A percentile compares a stretch with the other conserved stretches of the same genome.
phyloP scores from a whole-genome alignment of 1,140 invertebrate species.

The Euwallacea fornicatus region DNA sequence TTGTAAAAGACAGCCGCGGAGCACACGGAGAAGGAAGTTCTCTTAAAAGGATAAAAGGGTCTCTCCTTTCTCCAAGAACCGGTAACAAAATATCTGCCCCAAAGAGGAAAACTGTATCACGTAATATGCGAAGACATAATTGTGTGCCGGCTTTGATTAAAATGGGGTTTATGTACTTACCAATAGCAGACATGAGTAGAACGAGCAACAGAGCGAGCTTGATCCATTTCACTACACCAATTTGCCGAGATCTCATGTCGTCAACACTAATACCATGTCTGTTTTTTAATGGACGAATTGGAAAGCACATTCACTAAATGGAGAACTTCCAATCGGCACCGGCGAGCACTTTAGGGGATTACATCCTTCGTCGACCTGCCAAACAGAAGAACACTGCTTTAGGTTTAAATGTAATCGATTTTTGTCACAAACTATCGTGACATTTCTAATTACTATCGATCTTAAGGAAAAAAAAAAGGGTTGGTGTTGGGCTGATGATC shows the following conservation, averaged over 20 bases:
- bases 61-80: not conserved
- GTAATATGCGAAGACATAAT: not conserved
- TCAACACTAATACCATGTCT: slow-evolving; percentile 46
- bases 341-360: slow-evolving; percentile 23
- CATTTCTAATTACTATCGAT: too few species aligned
- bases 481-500: too few species aligned
- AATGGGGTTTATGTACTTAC: slow-evolving; percentile 32
- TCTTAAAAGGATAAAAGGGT: slow-evolving; percentile 4
- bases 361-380: slow-evolving; percentile 28
- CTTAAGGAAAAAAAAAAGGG: too few species aligned
- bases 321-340: slow-evolving; percentile 34
- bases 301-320: slow-evolving; percentile 42
- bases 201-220: slow-evolving; percentile 40
- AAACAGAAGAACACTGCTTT: slow-evolving; percentile 15
- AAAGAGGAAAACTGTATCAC: slow-evolving; percentile 1
- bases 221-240: slow-evolving; percentile 43
- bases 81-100: not conserved
- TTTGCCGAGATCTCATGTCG: slow-evolving; percentile 45
- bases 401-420: not conserved
- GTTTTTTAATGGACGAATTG: slow-evolving; percentile 41
- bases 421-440: too few species aligned
- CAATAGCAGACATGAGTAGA: slow-evolving; percentile 42
- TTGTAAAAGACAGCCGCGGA: slow-evolving; percentile 5
- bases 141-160: too few species aligned
- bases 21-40: not conserved